Evolutionary conservation across 2,888 invertebrate species (phyloP), one percentile per base, ranked within the genome.

Genomic region (Heliconius hortense): DNA sequence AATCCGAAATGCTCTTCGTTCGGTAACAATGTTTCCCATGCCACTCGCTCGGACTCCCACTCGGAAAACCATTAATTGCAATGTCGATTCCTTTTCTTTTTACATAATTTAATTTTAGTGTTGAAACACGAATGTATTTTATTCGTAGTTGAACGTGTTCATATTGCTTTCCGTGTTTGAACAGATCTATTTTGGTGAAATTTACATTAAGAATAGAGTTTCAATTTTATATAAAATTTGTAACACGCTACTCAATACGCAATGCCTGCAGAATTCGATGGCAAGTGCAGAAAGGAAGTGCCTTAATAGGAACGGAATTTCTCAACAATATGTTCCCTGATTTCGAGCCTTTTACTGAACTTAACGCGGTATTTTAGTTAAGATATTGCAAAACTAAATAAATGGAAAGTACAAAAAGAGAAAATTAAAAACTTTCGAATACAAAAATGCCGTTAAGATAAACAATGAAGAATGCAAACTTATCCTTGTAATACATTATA

Each of bases 31-130:
- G 69, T 69, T 31, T 56, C 31, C 56, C 31, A 31, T 69, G 68
- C 68, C 28, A 53, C 31, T 69, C 68, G 68, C 4, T 24, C 69
- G 31, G 56, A 56, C 56, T 56, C 21, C 56, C 69, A 56, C 69
- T 56, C 56, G 69, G 69, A 69, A 69, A 69, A 69, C 69, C 69
- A 56, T 69, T 56, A 69, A 69, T 69, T 69, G 69, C 69, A n/a
- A 56, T 56, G 56, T 69, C 69, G 69, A 69, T 69, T 69, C 69
- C 56, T 69, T 69, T 69, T 56, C 53, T 69, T 69, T 69, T 69
- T 69, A 69, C 69, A 69, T 69, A 69, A 69, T 56, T 69, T 69
- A 35, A 69, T 69, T 69, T 56, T 69, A 69, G 56, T 69, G 56
- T 69, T 69, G 53, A 73, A 66, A 69, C 35, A 24, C 53, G 53